Evolutionary conservation across 1,140 invertebrate species (phyloP), one percentile per base, ranked within the genome.

Genomic region (Macrostomum lignano): DNA sequence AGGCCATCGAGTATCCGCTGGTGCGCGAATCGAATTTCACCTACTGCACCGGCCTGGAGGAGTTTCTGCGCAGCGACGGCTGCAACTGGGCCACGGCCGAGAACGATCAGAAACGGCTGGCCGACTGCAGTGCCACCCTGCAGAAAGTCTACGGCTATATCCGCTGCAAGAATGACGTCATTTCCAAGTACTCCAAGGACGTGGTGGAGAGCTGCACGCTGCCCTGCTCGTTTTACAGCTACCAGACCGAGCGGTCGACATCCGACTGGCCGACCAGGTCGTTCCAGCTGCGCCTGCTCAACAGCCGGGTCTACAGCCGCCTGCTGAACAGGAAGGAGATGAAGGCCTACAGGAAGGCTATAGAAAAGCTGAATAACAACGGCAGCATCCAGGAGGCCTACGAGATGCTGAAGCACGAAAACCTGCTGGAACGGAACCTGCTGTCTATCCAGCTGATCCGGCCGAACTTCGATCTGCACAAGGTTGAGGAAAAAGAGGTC

Each of bases 361-460:
- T 33, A 5, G 26, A 25, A 7, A 25, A 22, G 7, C 20, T 21
- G 4, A 15, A 14, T 28, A 20, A 33, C 10, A 14, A 33, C 24
- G 20, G 20, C 3, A 33, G 26, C 24, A 15, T 9, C 5, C 6
- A 21, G 7, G 19, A 33, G 20, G 32, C 32, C 3, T 13, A 9
- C 10, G 32, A 33, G 9, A 33, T 33, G 5, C 7, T 33, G 20
- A 19, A 14, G 5, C 24, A 21, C 11, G 13, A 19, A 11, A 25
- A 33, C 26, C 24, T 33, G 17, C 26, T 33, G 4, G 32, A 33
- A 20, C 11, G 32, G 6, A 33, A 33, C 10, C 11, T 33, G 10
- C 24, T 33, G 4, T 22, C 13, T 3, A 9, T 33, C n/a, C 13
- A 25, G 10, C 17, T 33, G 4, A 33, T 10, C 4, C 24, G 11